Base-by-base conservation (phyloP, 2,797 vertebrate species). In the Chaunax sp. region DNA sequence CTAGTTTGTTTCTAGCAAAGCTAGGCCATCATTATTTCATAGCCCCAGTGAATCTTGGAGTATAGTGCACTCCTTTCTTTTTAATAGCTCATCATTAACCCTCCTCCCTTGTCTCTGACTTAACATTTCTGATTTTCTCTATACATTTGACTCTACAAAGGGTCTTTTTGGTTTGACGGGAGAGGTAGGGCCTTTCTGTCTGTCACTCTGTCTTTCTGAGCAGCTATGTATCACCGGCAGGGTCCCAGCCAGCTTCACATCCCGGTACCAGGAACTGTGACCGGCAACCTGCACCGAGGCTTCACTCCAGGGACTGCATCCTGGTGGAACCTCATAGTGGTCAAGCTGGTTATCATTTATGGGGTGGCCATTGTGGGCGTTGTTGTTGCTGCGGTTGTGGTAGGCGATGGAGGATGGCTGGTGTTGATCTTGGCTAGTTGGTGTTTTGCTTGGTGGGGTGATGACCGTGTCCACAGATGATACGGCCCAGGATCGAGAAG, bases 101-200 rank as follows among this genome's bases (percentile, higher is more conserved):
- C 25, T 53, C 19, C 12, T 64, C 12, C 30, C 33, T 18, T 6
- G 6, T 38, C 22, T 55, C 45, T 26, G 40, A 40, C 11, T 14
- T 14, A 7, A 35, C 26, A 1, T 33, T n/a, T 44, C 8, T 25
- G 28, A 28, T 16, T 14, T 13, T 37, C 80, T 95, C 90, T 91
- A 99, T 85, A 99, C 98, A 72, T 99, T 99, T 79, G 98, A 99
- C 94, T 99, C 98, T 78, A 99, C 97, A 89, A 99, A 99, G 28
- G 98, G 97, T 95, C 97, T 96, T 96, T 99, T 99, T 95, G 97
- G 96, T 97, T 98, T 99, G 93, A 99, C 96, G 76, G 98, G 97
- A 76, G 97, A 97, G 6, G 95, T 96, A 62, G 97, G 96, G 80
- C 95, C 95, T 78, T 95, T 74, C 58, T 70, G 57, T 15, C 81